Conservation (phyloP, 2,888 invertebrate species). For the Sericinus montela region DNA sequence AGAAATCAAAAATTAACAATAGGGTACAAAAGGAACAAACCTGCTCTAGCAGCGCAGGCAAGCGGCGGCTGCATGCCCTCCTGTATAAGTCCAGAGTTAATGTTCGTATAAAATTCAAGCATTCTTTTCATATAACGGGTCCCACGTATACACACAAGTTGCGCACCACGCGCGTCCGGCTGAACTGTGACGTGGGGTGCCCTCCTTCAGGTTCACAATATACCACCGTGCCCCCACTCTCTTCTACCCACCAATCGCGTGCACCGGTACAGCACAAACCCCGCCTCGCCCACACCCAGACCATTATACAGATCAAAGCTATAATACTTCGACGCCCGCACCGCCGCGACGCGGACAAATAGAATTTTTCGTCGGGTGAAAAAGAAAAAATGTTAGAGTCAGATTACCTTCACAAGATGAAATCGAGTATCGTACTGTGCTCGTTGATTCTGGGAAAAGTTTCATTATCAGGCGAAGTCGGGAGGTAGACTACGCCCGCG, state of each 20-base stretch:
- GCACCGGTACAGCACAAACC: constrained; percentile 30
- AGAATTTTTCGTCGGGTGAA: constrained; percentile 52
- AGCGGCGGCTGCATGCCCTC: constrained; percentile 78
- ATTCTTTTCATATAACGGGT: constrained; percentile 63
- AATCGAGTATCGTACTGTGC: constrained; percentile 1
- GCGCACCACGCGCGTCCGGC: constrained; percentile 38
- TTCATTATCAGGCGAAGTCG: constrained; percentile 7
- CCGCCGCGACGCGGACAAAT: constrained; percentile 50
- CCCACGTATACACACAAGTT: constrained; percentile 36
- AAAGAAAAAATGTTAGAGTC: constrained; percentile 35
- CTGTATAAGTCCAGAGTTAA: constrained; percentile 80
- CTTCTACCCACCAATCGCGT: constrained; percentile 45
- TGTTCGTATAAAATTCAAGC: constrained; percentile 85
- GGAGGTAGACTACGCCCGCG: too few species aligned
- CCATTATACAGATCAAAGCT: constrained; percentile 60
- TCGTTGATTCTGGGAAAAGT: constrained; percentile 1
- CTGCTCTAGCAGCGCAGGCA: constrained; percentile 82
- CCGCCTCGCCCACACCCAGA: constrained; percentile 57
- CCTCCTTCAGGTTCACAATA: constrained; percentile 28
- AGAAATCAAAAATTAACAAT: not conserved
- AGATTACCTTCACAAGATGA: constrained; percentile 12
- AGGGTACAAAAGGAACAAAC: constrained; percentile 56
- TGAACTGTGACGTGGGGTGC: constrained; percentile 44
- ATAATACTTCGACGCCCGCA: constrained; percentile 54
- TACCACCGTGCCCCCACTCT: constrained; percentile 39